These are phyloP conservation scores for Nansenia antarctica DNA, from an alignment of 2,113 vertebrate genomes.

Conservation along the genomic window DNA sequence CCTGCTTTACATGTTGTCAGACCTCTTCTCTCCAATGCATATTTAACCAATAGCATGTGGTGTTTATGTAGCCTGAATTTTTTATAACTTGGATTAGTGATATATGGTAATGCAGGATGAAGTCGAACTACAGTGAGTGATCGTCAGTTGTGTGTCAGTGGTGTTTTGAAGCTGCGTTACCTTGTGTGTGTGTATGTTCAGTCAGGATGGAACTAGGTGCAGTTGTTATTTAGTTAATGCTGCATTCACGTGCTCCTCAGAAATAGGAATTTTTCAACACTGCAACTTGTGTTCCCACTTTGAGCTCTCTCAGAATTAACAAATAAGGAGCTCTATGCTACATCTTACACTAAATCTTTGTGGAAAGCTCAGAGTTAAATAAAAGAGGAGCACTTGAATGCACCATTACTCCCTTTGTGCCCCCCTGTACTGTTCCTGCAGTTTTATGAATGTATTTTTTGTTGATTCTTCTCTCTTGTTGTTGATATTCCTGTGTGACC, in stretches of 20 bases:
- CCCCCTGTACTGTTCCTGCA: background rate
- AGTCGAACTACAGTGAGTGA: conserved; percentile 8
- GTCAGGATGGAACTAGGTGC: conserved; percentile 2
- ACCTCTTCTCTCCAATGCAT: conserved; percentile 1
- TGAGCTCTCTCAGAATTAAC: too few species aligned
- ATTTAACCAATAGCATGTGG: conserved; percentile 52
- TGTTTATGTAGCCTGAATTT: conserved; percentile 43
- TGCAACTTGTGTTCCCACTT: too few species aligned
- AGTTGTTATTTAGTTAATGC: conserved; percentile 7
- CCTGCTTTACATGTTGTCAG: background rate
- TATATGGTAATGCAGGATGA: conserved; percentile 7
- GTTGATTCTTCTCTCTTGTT: background rate
- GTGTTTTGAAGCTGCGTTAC: background rate
- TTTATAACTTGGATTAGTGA: conserved; percentile 32
- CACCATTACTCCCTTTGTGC: background rate
- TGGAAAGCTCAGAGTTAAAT: too few species aligned
- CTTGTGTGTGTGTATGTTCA: background rate
- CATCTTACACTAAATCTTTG: too few species aligned
- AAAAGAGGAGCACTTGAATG: too few species aligned
- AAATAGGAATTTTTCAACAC: too few species aligned
- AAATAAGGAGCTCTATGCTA: too few species aligned
- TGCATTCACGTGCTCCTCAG: too few species aligned
- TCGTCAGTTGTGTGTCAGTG: conserved; percentile 24
- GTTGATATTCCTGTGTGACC: background rate
- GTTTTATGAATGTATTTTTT: conserved; percentile 43